Evolutionary conservation across 2,888 invertebrate genomes (phyloP), one percentile per base, ranked within the genome.

Genomic region (Dioctria linearis): DNA sequence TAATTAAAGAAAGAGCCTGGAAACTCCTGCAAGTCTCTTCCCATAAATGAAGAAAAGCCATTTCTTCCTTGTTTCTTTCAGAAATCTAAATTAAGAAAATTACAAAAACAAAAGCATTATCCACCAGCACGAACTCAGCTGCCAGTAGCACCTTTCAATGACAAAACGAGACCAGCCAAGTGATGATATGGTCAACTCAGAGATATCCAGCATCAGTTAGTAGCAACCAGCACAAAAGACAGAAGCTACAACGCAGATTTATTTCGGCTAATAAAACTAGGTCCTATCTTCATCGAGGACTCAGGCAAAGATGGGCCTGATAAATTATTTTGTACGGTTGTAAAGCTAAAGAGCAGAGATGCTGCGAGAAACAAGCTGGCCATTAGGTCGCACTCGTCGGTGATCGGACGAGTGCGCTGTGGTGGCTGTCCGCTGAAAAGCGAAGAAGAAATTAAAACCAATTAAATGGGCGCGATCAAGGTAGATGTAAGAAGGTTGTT

Each of bases 361-460:
- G 65, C 63, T 49, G 39, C 63, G 39, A 43, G 40, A 6, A n/a
- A 49, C 37, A 65, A 5, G 43, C 43, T 63, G 73, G 42, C 73
- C 59, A 57, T 59, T 71, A 57, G 75, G 57, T 59, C 61, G 57
- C 46, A 61, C 75, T 61, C 59, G 43, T 59, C 61, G 75, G 25
- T 25, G 59, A 61, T 59, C 46, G 59, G 73, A 42, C 57, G 71
- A 9, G 8, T 39, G n/a, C 54, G 54, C 37, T 40, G 25, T 57
- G 8, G 5, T 9, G 37, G 54, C 37, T 40, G 25, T 57, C 42
- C 78, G 51, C 43, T 71, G 82, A 80, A 59, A 71, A 76, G 80
- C 78, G 82, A 80, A 82, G 84, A 84, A 84, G 84, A 85, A 85
- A 85, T 85, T 85, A 85, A 85, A 85, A 84, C 85, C 85, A 85